Base-by-base conservation (phyloP, 2,888 invertebrate species). In the Tridacna gigas region DNA sequence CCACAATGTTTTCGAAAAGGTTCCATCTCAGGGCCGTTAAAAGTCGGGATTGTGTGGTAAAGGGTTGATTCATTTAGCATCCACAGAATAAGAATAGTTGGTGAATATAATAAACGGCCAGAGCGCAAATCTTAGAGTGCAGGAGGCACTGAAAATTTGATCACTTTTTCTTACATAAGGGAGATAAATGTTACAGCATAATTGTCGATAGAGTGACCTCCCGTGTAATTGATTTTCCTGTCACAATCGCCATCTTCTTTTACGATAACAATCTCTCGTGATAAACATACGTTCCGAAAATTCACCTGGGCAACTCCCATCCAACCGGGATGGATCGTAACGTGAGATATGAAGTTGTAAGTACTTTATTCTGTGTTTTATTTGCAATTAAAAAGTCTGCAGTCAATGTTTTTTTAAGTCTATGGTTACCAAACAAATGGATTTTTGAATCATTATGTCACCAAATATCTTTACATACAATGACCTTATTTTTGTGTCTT, bases 341-440 rank as follows among this genome's bases (percentile, higher is more conserved):
- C 51, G 80, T 86, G 37, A 76, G 86, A 61, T 86, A 86, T 77
- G 83, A 86, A 86, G 83, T 86, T 79, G 86, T 84, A 81, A 74
- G 74, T 48, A 65, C 26, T 12, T 22, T 25, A 12, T 73, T 20
- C n/a, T 26, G 28, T 11, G 1, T n/a, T 22, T 45, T 15, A n/a
- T 73, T 9, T 51, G 20, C 12, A 28, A n/a, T 1, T 74, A 11
- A 25, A 28, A 28, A 18, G n/a, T 37, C 3, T 12, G 1, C 11
- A 4, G 4, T 47, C 48, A 12, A 2, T 11, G 2, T 25, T 22
- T n/a, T 73, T 48, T 48, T 3, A n/a, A 7, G n/a, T 2, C 73
- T 28, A 48, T 45, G 69, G 28, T 28, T 20, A 69, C 69, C 63
- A 63, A 63, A 63, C 63, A 63, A 63, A 63, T 25, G 12, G 12